Base-by-base conservation (phyloP, 1,140 invertebrate species). In the Papilio helenus region DNA sequence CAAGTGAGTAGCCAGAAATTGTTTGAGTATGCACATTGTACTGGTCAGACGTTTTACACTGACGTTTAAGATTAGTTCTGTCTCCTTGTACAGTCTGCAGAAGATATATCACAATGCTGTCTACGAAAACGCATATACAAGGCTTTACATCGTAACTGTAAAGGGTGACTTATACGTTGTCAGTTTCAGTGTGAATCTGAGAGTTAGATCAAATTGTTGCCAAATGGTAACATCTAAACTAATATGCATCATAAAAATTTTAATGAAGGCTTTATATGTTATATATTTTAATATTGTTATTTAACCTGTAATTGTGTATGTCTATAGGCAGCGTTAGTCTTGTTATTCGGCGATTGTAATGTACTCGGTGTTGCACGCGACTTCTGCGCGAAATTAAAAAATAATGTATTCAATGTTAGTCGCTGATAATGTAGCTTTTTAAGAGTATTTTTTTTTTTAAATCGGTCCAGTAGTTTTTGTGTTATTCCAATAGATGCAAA, bases 81-180 rank as follows among this genome's bases (percentile, higher is more conserved):
- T 68, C 61, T 16, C 61, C 23, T 68, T 29, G 61, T 29, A 10
- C 12, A 23, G 58, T 34, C 26, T 29, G 23, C 26, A 29, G 26
- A 68, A 68, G 61, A 68, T 68, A 29, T 68, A 68, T 68, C 61
- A 68, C 58, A 65, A 65, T 68, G 26, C 61, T 68, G 61, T 68
- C 61, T 34, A 68, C 61, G 61, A 68, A 68, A 68, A 68, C 12
- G 26, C 61, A 68, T 14, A 68, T 29, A 68, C 23, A 68, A 68
- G 26, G 26, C 23, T 29, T 29, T 68, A 29, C 61, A 16, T 29
- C 26, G 61, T 14, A 68, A 68, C 26, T 68, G 61, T 29, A 68
- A 68, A 68, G 23, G 23, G 26, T 68, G 26, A 68, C 61, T 68
- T 29, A 29, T 68, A 68, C 20, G 26, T 68, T 16, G 61, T 68